A percentile compares a stretch with the other conserved stretches of the same genome.
These are phyloP conservation scores for Athene noctua DNA, from an alignment of 2,113 vertebrate species.

Conservation along the genomic window DNA sequence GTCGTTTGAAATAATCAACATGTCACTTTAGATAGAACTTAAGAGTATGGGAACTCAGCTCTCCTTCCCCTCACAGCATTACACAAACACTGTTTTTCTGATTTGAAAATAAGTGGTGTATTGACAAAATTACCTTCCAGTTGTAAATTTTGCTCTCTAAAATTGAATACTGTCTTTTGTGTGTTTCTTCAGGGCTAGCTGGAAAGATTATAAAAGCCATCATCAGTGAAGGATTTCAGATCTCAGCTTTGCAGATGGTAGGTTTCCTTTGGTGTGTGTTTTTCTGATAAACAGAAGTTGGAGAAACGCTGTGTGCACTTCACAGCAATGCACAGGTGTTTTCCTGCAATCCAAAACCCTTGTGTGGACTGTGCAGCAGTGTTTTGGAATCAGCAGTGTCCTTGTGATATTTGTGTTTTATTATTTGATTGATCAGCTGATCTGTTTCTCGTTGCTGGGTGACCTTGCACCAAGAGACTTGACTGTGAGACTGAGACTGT, in stretches of 20 bases:
- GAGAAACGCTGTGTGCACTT: background rate
- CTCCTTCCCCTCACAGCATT: background rate
- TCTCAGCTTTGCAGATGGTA: slow-evolving; percentile 93
- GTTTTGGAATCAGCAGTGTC: background rate
- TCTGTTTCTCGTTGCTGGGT: background rate
- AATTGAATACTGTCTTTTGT: background rate
- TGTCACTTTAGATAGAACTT: background rate
- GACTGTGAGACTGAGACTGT: background rate
- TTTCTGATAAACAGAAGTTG: background rate
- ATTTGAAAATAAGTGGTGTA: background rate
- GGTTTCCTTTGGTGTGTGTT: slow-evolving; percentile 19
- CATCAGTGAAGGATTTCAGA: slow-evolving; percentile 83
- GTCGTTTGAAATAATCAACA: background rate
- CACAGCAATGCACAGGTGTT: background rate
- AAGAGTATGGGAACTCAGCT: background rate
- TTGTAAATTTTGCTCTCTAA: background rate
- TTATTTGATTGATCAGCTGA: background rate
- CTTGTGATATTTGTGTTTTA: background rate
- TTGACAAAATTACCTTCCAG: background rate
- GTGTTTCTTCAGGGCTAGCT: slow-evolving; percentile 76
- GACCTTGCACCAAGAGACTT: background rate
- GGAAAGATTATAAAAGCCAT: slow-evolving; percentile 91
- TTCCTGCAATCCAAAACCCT: background rate
- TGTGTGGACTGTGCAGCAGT: background rate
- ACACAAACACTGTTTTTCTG: background rate